A percentile compares a stretch with the other conserved stretches of the same genome.
Evolutionary conservation across 2,888 invertebrate species (phyloP).

Genomic region (Phania funesta): DNA sequence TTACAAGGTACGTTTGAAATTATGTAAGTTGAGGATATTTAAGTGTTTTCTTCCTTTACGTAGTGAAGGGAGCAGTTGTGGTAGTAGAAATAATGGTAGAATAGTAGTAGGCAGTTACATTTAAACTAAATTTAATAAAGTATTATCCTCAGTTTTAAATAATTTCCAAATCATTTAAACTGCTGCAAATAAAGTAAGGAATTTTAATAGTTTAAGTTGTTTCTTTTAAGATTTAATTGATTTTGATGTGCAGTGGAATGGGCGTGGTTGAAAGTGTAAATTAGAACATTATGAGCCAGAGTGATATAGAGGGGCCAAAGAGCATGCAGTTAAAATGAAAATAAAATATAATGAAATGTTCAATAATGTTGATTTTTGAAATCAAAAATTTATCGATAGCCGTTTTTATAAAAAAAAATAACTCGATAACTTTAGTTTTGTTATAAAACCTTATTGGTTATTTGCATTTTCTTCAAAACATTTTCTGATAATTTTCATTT

Average conservation of each 20-base stretch:
- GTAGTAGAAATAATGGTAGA: conserved; percentile 44
- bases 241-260: neutral
- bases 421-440: too few relatives aligned
- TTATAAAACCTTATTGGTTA: too few relatives aligned
- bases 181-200: conserved; percentile 63
- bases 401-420: too few relatives aligned
- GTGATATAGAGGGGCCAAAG: too few relatives aligned
- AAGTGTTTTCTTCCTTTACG: conserved; percentile 18
- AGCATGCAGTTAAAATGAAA: too few relatives aligned
- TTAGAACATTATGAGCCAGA: too few relatives aligned
- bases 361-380: too few relatives aligned
- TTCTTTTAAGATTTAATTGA: neutral
- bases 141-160: conserved; percentile 49
- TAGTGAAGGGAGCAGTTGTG: conserved; percentile 34
- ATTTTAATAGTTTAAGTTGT: neutral
- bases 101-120: conserved; percentile 47
- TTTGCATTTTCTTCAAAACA: too few relatives aligned
- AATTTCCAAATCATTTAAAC: conserved; percentile 60
- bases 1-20: neutral
- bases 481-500: too few relatives aligned
- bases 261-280: too few relatives aligned
- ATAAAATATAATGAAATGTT: too few relatives aligned
- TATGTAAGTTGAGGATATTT: neutral
- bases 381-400: too few relatives aligned
- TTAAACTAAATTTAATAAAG: conserved; percentile 31